These are phyloP conservation scores for Drosophila athabasca DNA, from an alignment of 1,140 invertebrate genomes.

Conservation along the genomic window DNA sequence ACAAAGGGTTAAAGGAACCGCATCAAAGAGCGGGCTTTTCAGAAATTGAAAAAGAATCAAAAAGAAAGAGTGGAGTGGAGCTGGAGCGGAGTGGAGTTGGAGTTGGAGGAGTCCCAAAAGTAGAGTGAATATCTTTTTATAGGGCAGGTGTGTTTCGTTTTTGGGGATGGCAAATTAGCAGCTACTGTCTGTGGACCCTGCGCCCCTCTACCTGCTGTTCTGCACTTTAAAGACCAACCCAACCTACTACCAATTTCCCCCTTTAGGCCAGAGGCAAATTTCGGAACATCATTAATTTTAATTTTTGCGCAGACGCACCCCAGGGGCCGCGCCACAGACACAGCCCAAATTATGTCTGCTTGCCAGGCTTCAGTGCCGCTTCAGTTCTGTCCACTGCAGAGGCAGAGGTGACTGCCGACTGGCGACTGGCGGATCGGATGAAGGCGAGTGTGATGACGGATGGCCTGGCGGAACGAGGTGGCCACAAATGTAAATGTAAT, in stretches of 20 bases:
- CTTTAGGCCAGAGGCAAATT: conserved; percentile 47
- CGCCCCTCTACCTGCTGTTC: conserved; percentile 20
- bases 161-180: conserved; percentile 63
- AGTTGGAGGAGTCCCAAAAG: background rate
- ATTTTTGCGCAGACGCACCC: conserved; percentile 76
- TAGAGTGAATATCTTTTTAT: conserved; percentile 22
- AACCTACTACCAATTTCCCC: conserved; percentile 37
- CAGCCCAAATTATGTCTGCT: conserved; percentile 8
- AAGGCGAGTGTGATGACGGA: conserved; percentile 32
- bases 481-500: conserved; percentile 36
- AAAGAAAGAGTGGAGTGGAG: too few relatives aligned
- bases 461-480: conserved; percentile 39
- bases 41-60: conserved; percentile 34
- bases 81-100: too few relatives aligned
- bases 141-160: conserved; percentile 42
- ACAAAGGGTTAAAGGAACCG: conserved; percentile 48
- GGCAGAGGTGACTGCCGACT: background rate
- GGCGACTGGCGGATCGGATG: conserved; percentile 7
- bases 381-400: conserved; percentile 61
- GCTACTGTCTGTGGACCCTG: conserved; percentile 51
- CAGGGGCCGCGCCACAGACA: conserved; percentile 21
- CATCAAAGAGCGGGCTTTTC: conserved; percentile 33
- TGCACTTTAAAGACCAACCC: conserved; percentile 4
- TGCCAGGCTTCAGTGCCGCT: conserved; percentile 46
- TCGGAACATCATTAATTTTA: conserved; percentile 80